phyloP scores from a whole-genome alignment of 1,140 invertebrate genomes.

The Melipona quadrifasciata region DNA sequence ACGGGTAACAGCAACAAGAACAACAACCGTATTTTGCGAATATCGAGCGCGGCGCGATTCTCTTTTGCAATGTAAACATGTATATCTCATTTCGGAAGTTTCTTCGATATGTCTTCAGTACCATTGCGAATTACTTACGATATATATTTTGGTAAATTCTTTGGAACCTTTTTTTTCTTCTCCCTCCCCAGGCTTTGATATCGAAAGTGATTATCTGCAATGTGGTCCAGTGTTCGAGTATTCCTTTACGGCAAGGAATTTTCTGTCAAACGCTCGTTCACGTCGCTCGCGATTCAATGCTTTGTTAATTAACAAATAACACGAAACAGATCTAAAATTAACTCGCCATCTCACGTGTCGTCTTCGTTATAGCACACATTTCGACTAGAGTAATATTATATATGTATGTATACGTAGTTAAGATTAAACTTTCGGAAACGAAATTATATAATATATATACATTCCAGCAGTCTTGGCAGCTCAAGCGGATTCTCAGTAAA shows the following conservation, averaged over 20 bases:
- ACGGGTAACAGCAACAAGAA: slow-evolving; percentile 49
- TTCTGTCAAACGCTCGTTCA: slow-evolving; percentile 13
- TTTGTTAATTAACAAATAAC: slow-evolving; percentile 40
- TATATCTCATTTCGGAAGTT: neutral
- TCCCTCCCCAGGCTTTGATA: neutral
- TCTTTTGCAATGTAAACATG: neutral
- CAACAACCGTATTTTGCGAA: slow-evolving; percentile 13
- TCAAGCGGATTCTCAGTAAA: slow-evolving; percentile 33
- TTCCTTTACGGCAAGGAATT: slow-evolving; percentile 37
- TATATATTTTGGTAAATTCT: neutral
- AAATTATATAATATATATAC: slow-evolving; percentile 59
- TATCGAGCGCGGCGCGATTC: slow-evolving; percentile 14
- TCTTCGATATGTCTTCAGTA: slow-evolving; percentile 20
- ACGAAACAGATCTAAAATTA: slow-evolving; percentile 38
- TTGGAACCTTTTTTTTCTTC: neutral
- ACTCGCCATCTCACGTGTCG: slow-evolving; percentile 21
- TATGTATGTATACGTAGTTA: slow-evolving; percentile 58
- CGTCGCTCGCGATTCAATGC: slow-evolving; percentile 23
- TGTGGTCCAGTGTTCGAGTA: slow-evolving; percentile 14
- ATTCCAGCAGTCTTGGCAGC: slow-evolving; percentile 66
- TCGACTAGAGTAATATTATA: slow-evolving; percentile 61
- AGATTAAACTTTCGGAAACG: slow-evolving; percentile 51
- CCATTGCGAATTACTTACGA: neutral
- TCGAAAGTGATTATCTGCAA: neutral
- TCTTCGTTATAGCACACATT: slow-evolving; percentile 51